These are phyloP conservation scores for Natrix natrix DNA, from an alignment of 2,797 vertebrate genomes.

Conservation along the genomic window DNA sequence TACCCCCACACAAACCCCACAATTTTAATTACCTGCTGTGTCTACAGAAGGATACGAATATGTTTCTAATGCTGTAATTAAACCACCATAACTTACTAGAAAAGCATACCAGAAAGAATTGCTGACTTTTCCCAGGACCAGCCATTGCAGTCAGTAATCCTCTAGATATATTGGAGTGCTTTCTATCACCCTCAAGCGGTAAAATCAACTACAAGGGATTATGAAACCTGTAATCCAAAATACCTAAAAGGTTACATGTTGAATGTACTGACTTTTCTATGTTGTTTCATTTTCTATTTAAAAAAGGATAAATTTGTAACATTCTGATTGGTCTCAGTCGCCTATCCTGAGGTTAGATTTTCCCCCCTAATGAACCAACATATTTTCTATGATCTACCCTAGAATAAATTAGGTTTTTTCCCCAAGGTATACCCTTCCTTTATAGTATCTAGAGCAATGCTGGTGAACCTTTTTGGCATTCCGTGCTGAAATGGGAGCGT, in stretches of 20 bases:
- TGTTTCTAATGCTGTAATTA: too few species aligned
- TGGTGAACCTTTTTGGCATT: too few species aligned
- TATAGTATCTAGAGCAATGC: background rate
- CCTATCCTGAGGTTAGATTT: background rate
- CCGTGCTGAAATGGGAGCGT: too few species aligned
- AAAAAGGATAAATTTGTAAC: background rate
- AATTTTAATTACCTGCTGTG: background rate
- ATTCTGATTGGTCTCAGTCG: background rate
- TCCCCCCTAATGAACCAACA: background rate
- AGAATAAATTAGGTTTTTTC: background rate
- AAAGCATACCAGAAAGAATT: background rate
- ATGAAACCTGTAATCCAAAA: background rate
- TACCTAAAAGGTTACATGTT: background rate
- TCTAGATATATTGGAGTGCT: background rate
- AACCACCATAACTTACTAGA: background rate
- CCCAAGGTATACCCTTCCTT: background rate
- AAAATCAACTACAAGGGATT: background rate
- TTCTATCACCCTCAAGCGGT: background rate
- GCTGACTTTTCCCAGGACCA: background rate
- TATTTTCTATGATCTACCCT: background rate
- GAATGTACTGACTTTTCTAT: background rate
- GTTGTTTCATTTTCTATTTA: background rate
- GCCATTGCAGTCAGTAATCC: background rate
- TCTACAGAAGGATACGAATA: background rate
- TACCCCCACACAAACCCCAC: too few species aligned